Evolutionary conservation across 2,888 invertebrate species (phyloP).

Genomic region (Nomada hirtipes): DNA sequence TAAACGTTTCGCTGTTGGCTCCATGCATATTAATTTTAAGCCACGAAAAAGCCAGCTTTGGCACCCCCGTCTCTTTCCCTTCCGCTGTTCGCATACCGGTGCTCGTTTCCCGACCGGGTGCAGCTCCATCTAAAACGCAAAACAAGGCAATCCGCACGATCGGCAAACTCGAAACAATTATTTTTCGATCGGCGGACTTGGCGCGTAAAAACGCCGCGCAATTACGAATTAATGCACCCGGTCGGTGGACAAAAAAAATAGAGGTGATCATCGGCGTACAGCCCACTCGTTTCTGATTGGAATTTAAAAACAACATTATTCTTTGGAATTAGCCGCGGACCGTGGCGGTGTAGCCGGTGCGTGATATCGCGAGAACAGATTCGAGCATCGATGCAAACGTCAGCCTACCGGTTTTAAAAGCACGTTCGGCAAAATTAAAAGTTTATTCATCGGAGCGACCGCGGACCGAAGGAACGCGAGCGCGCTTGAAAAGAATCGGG

Average conservation of each 20-base stretch:
- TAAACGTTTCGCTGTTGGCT: constrained; percentile 81
- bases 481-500: constrained; percentile 25
- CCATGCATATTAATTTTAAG: constrained; percentile 84
- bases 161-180: constrained; percentile 78
- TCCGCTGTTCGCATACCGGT: neutral
- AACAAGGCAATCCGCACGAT: constrained; percentile 69
- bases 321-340: constrained; percentile 66
- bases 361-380: constrained; percentile 45
- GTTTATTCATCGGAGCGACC: constrained; percentile 54
- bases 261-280: constrained; percentile 63
- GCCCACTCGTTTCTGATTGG: constrained; percentile 57
- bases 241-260: constrained; percentile 64
- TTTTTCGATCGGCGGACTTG: constrained; percentile 81
- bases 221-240: constrained; percentile 80
- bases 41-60: constrained; percentile 80
- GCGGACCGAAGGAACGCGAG: constrained; percentile 31
- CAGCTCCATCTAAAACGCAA: constrained; percentile 69
- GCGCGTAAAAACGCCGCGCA: constrained; percentile 79
- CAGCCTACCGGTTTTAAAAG: constrained; percentile 35
- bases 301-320: constrained; percentile 74
- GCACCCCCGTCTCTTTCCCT: constrained; percentile 17
- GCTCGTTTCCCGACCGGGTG: constrained; percentile 1
- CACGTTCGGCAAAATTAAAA: constrained; percentile 60
- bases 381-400: constrained; percentile 49
- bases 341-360: neutral